Evolutionary conservation across 2,797 vertebrate species (phyloP).

Genomic region (Nyctalus aviator): DNA sequence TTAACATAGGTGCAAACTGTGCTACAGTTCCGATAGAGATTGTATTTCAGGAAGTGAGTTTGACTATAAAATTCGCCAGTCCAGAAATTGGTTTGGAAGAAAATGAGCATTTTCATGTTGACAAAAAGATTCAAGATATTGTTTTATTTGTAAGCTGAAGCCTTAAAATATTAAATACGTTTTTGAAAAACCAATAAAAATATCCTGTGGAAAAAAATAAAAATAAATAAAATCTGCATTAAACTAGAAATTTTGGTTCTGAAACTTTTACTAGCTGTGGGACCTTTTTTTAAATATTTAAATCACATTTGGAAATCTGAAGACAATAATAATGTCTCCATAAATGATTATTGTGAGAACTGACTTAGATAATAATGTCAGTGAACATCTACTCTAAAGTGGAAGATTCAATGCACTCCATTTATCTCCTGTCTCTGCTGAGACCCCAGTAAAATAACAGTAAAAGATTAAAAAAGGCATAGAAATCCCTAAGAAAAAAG

Average conservation of each 20-base stretch:
- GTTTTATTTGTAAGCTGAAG: no score
- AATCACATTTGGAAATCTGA: conserved; percentile 16
- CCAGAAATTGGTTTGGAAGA: no score
- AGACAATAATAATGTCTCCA: not conserved
- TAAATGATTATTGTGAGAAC: conserved; percentile 28
- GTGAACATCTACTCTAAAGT: not conserved
- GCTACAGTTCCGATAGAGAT: no score
- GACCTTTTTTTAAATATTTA: conserved; percentile 36
- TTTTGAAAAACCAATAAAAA: no score
- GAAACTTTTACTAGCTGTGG: not conserved
- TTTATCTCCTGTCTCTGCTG: not conserved
- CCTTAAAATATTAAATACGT: no score
- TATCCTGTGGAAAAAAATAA: no score
- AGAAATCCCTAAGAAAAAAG: not conserved
- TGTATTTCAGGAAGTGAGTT: no score
- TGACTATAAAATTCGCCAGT: no score
- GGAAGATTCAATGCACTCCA: not conserved
- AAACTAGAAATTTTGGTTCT: conserved; percentile 34
- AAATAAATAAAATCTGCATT: not conserved
- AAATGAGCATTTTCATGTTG: no score
- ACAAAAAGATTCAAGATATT: no score
- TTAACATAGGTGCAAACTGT: no score
- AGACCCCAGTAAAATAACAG: conserved; percentile 18
- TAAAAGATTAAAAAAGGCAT: conserved; percentile 20
- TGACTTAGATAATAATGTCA: conserved; percentile 44